phyloP scores from a whole-genome alignment of 64 coral and sea anemone species.

The Montipora efflorescens region DNA sequence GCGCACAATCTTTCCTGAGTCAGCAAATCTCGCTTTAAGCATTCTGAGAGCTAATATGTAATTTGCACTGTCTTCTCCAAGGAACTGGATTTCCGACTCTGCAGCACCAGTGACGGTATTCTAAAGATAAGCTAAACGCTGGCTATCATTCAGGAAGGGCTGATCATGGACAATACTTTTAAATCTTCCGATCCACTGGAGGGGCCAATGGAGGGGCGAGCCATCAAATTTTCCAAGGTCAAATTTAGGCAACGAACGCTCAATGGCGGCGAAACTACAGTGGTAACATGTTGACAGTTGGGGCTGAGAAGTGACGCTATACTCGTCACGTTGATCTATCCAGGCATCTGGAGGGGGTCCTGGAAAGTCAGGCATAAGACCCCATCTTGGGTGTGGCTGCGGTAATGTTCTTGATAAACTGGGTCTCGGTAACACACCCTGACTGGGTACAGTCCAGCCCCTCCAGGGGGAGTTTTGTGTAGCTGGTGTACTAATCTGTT shows the following conservation, averaged over 20 bases:
- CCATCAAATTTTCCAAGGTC: slow-evolving; percentile 43
- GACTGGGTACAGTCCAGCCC: slow-evolving; percentile 37
- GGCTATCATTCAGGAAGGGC: slow-evolving; percentile 50
- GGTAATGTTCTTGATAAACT: background rate
- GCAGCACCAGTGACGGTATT: slow-evolving; percentile 18
- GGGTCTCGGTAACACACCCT: slow-evolving; percentile 9
- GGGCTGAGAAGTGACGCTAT: background rate
- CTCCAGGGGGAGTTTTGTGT: slow-evolving; percentile 46
- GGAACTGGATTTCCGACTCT: slow-evolving; percentile 50
- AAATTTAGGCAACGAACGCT: slow-evolving; percentile 45
- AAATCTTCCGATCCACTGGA: slow-evolving; percentile 57
- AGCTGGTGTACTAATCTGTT: background rate
- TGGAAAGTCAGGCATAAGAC: slow-evolving; percentile 34
- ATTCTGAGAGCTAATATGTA: slow-evolving; percentile 41
- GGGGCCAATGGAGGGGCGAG: slow-evolving; percentile 19
- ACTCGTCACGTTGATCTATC: slow-evolving; percentile 65
- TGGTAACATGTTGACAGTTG: background rate
- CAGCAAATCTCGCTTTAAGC: slow-evolving; percentile 40
- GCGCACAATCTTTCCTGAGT: slow-evolving; percentile 57
- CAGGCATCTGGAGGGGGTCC: slow-evolving; percentile 52
- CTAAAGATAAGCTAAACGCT: slow-evolving; percentile 33
- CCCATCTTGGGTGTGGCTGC: slow-evolving; percentile 36
- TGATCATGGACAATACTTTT: slow-evolving; percentile 55
- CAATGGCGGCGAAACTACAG: slow-evolving; percentile 11
- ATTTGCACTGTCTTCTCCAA: slow-evolving; percentile 51